Conservation (phyloP, 2,888 invertebrate species). For the Salpingus planirostris region DNA sequence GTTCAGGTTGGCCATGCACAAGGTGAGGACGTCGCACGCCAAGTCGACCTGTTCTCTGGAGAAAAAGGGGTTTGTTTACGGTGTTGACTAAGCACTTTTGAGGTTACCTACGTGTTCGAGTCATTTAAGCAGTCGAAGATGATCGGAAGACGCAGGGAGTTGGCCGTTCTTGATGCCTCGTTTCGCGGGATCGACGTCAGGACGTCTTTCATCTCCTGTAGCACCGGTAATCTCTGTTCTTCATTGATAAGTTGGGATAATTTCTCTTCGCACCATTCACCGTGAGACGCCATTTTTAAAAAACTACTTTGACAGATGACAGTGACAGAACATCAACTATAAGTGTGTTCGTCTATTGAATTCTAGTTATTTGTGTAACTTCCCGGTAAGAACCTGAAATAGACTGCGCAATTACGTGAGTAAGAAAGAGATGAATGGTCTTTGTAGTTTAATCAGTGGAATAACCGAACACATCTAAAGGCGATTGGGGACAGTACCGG, state of each 20-base stretch:
- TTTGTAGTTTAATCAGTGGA: too few relatives aligned
- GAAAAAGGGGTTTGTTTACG: constrained; percentile 13
- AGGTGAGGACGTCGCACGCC: constrained; percentile 56
- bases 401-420: too few relatives aligned
- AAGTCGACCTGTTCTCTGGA: constrained; percentile 51
- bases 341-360: too few relatives aligned
- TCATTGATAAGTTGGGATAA: constrained; percentile 40
- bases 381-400: too few relatives aligned
- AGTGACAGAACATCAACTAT: too few relatives aligned
- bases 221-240: constrained; percentile 39
- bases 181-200: constrained; percentile 37
- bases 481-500: too few relatives aligned
- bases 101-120: constrained; percentile 40
- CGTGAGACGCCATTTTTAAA: constrained; percentile 34
- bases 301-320: too few relatives aligned
- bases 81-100: constrained; percentile 22
- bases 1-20: constrained; percentile 55
- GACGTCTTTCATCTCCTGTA: constrained; percentile 42
- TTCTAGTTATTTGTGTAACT: too few relatives aligned
- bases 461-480: too few relatives aligned
- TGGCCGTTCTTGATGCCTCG: constrained; percentile 38
- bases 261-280: constrained; percentile 45
- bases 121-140: constrained; percentile 57
- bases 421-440: too few relatives aligned
- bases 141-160: constrained; percentile 46